Evolutionary conservation across 2,888 invertebrate species (phyloP).

Genomic region (Nineta flava): DNA sequence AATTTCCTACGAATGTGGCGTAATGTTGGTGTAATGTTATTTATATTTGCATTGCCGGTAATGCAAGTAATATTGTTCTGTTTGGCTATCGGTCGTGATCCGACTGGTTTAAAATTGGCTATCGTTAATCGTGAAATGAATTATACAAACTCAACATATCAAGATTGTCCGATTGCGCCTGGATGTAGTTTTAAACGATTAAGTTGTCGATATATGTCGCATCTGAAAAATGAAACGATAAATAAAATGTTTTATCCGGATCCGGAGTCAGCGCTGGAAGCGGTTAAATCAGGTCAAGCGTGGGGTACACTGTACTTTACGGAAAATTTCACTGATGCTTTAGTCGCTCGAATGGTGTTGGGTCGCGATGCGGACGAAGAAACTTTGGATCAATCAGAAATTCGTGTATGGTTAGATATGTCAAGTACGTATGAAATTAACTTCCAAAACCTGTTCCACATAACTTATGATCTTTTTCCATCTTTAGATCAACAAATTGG

Average conservation of each 20-base stretch:
- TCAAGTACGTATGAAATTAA: conserved; percentile 42
- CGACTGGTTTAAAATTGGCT: conserved; percentile 64
- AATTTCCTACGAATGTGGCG: conserved; percentile 86
- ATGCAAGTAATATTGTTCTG: conserved; percentile 91
- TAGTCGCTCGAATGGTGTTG: conserved; percentile 64
- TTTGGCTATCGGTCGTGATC: conserved; percentile 78
- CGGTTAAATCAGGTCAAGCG: conserved; percentile 59
- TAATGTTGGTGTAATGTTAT: conserved; percentile 83
- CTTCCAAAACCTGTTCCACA: background rate
- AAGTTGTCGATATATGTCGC: conserved; percentile 65
- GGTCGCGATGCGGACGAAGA: conserved; percentile 75
- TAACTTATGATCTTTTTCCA: no score
- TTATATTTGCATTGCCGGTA: conserved; percentile 85
- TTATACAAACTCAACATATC: conserved; percentile 18
- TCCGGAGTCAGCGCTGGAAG: conserved; percentile 47
- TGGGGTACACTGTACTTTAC: conserved; percentile 86
- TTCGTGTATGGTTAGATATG: conserved; percentile 84
- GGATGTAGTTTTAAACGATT: conserved; percentile 57
- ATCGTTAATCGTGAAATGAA: conserved; percentile 56
- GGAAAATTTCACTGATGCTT: conserved; percentile 75
- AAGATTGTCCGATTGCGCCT: conserved; percentile 32
- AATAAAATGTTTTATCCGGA: conserved; percentile 51
- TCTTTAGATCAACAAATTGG: conserved; percentile 78
- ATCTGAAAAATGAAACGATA: conserved; percentile 57
- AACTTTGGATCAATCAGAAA: conserved; percentile 71